phyloP scores from a whole-genome alignment of 2,113 vertebrate species.

The Mobula hypostoma region DNA sequence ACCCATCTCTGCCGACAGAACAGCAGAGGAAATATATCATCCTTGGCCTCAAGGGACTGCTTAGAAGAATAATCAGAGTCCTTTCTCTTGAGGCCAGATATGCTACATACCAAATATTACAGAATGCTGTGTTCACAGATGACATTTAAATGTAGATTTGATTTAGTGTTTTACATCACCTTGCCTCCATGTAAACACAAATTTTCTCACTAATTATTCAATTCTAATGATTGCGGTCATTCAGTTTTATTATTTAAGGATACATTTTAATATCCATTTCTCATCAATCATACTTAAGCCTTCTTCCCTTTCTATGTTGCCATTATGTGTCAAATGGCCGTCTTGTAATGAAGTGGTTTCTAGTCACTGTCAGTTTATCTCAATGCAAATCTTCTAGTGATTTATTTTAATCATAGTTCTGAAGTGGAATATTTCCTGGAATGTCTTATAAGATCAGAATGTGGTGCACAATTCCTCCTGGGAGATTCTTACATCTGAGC shows the following conservation, averaged over 20 bases:
- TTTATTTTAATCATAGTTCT: slow-evolving; percentile 52
- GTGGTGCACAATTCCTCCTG: slow-evolving; percentile 39
- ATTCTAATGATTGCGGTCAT: slow-evolving; percentile 54
- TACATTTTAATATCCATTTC: slow-evolving; percentile 52
- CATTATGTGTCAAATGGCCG: slow-evolving; percentile 41
- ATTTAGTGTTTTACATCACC: slow-evolving; percentile 47
- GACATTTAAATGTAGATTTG: slow-evolving; percentile 47
- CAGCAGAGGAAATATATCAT: background rate
- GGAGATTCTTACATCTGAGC: slow-evolving; percentile 39
- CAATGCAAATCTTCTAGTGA: slow-evolving; percentile 48
- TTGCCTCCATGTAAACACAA: slow-evolving; percentile 49
- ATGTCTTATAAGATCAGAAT: slow-evolving; percentile 46
- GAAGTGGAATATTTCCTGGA: slow-evolving; percentile 46
- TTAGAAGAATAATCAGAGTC: no score
- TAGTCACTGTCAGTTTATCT: slow-evolving; percentile 44
- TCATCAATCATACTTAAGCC: slow-evolving; percentile 51
- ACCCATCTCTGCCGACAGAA: background rate
- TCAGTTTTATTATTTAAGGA: slow-evolving; percentile 51
- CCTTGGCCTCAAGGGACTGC: background rate
- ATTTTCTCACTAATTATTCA: slow-evolving; percentile 50
- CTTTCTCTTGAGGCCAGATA: background rate
- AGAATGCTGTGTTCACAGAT: slow-evolving; percentile 40
- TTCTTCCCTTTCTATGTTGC: slow-evolving; percentile 41
- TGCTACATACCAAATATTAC: background rate
- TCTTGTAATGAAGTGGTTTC: slow-evolving; percentile 48